Conservation (phyloP, 2,113 vertebrate genomes). For the Gallinago jamesoni region DNA sequence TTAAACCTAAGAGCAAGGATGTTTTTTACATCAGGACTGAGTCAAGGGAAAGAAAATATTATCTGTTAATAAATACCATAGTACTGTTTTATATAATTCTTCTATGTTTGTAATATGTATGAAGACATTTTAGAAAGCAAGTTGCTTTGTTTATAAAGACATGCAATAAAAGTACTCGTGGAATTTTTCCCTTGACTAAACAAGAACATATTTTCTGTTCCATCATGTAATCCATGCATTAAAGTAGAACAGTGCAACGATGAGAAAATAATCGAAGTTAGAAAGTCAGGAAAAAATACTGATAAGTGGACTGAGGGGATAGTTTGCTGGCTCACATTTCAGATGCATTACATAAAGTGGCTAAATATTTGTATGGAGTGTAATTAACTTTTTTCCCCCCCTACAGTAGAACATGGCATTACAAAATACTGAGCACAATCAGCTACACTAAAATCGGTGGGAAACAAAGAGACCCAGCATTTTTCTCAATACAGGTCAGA, state of each 20-base stretch:
- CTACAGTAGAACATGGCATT: not conserved
- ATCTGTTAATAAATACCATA: not conserved
- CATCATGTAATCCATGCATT: not conserved
- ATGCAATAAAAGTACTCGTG: not conserved
- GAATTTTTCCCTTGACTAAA: constrained; percentile 6
- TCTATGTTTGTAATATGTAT: not conserved
- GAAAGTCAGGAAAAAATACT: not conserved
- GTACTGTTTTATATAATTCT: not conserved
- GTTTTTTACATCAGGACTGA: not conserved
- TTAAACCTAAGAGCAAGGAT: not conserved
- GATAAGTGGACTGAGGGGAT: not conserved
- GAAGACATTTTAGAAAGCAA: not conserved
- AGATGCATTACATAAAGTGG: not conserved
- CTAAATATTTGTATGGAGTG: not conserved
- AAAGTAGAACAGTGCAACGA: not conserved
- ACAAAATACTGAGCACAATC: not conserved
- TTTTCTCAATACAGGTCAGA: not conserved
- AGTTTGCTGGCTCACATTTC: not conserved
- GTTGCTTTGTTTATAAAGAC: not conserved
- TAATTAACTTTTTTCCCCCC: not conserved
- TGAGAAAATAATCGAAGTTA: not conserved
- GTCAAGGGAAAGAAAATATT: not conserved
- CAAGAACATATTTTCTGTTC: not conserved
- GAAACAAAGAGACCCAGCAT: not conserved
- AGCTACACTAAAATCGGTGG: not conserved